phyloP scores from a whole-genome alignment of 1,140 invertebrate species.

The Drosophila kohkoa region DNA sequence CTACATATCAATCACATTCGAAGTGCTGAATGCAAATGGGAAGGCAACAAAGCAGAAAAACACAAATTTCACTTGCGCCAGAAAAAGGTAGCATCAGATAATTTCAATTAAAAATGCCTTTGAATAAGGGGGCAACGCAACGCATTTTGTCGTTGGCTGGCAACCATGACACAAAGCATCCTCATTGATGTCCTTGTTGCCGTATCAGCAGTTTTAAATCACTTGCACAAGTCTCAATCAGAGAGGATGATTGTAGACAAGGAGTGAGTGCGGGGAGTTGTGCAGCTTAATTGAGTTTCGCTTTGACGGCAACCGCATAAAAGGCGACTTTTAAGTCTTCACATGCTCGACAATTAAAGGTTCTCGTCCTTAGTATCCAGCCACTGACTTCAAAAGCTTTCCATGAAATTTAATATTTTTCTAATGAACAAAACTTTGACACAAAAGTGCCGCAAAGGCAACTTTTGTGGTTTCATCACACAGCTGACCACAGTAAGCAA shows the following conservation, averaged over 20 bases:
- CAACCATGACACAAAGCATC: constrained; percentile 62
- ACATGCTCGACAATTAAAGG: constrained; percentile 77
- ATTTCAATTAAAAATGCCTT: constrained; percentile 83
- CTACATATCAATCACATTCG: constrained; percentile 47
- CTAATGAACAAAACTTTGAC: constrained; percentile 63
- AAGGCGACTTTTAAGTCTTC: constrained; percentile 82
- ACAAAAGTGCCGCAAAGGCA: constrained; percentile 27
- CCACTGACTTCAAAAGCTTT: constrained; percentile 19
- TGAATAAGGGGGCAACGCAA: constrained; percentile 36
- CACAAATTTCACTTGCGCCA: constrained; percentile 49
- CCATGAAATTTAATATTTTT: constrained; percentile 75
- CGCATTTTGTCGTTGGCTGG: constrained; percentile 61
- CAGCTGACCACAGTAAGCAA: constrained; percentile 50
- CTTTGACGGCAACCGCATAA: constrained; percentile 82
- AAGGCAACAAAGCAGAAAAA: constrained; percentile 72
- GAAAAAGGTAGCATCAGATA: constrained; percentile 71
- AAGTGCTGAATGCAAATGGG: not conserved
- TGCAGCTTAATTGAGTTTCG: constrained; percentile 81
- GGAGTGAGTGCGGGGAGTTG: not conserved
- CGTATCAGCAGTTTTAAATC: constrained; percentile 81
- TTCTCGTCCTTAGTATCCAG: constrained; percentile 19
- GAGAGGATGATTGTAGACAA: not conserved
- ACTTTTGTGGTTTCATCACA: constrained; percentile 64
- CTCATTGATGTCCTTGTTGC: constrained; percentile 79
- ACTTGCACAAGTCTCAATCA: constrained; percentile 13